Percentiles rank a stretch among this genome's conserved stretches.
These are phyloP conservation scores for Papilio machaon DNA, from an alignment of 1,140 invertebrate species.

Conservation along the genomic window DNA sequence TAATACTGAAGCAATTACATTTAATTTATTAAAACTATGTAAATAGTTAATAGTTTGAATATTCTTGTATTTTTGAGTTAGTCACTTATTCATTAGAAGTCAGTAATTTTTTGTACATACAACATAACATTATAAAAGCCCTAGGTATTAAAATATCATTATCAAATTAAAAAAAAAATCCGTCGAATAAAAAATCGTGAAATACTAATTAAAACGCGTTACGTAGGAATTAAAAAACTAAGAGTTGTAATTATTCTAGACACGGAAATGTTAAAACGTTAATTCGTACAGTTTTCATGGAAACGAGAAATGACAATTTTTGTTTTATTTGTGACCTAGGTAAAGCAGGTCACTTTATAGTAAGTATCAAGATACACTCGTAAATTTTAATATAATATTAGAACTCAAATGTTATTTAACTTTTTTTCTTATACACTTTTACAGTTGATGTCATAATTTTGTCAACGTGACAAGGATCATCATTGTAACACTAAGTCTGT, in stretches of 20 bases:
- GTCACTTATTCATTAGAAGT: neutral
- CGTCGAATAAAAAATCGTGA: too few relatives aligned
- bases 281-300: neutral
- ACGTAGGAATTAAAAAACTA: neutral
- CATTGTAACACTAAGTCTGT: too few relatives aligned
- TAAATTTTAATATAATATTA: too few relatives aligned
- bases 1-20: slow-evolving; percentile 23
- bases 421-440: too few relatives aligned
- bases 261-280: neutral
- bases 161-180: too few relatives aligned
- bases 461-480: too few relatives aligned
- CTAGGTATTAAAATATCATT: too few relatives aligned
- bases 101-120: too few relatives aligned
- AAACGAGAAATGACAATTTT: neutral
- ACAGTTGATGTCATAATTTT: too few relatives aligned
- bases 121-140: too few relatives aligned
- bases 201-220: neutral
- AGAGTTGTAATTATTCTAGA: neutral
- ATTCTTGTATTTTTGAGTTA: neutral
- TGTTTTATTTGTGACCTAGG: neutral
- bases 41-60: neutral
- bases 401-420: too few relatives aligned
- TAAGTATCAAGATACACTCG: too few relatives aligned
- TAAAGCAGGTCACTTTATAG: neutral
- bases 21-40: neutral